Base-by-base conservation (phyloP, 2,888 invertebrate species). In the Macaria liturata region DNA sequence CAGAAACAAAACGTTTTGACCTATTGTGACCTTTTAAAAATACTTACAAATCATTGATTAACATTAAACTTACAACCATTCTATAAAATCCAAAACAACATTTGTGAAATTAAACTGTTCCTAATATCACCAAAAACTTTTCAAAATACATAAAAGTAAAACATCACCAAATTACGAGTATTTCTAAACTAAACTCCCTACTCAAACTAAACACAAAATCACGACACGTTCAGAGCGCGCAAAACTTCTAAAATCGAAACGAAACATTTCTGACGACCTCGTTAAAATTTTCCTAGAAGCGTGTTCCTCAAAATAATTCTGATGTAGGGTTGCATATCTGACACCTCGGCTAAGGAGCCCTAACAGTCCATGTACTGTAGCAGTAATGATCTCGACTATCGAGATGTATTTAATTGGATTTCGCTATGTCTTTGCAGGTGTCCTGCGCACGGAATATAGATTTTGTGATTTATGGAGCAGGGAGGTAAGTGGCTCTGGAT, bases 381-480 rank as follows among this genome's bases (percentile, higher is more conserved):
- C 81, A 72, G 80, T 86, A 88, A 87, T 88, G 88, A 89, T 87
- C 84, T 68, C 72, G 70, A 75, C 80, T 83, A 91, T 91, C 91
- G 79, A 88, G 91, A 91, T 91, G 86, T 88, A 88, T 89, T 90
- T 91, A 91, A 91, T 86, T 86, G 86, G 86, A 72, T 81, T 84
- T 84, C 81, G 84, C 82, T 83, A 80, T 80, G 81, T 80, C 73
- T 72, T 79, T 80, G 83, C 88, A 86, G 84, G 86, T 88, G 86
- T 84, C 77, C 74, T 70, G 67, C 62, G 74, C 79, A 81, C 81
- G 78, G 79, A 84, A 84, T 86, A 84, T 84, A 82, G 82, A 85
- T 83, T 70, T 72, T 73, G 81, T 85, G 84, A 86, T 86, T 86
- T 87, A 88, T 85, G 74, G 48, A 55, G 53, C 64, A 53, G 6